Conservation (phyloP, 2,113 vertebrate species). For the Zosterops pallidus region DNA sequence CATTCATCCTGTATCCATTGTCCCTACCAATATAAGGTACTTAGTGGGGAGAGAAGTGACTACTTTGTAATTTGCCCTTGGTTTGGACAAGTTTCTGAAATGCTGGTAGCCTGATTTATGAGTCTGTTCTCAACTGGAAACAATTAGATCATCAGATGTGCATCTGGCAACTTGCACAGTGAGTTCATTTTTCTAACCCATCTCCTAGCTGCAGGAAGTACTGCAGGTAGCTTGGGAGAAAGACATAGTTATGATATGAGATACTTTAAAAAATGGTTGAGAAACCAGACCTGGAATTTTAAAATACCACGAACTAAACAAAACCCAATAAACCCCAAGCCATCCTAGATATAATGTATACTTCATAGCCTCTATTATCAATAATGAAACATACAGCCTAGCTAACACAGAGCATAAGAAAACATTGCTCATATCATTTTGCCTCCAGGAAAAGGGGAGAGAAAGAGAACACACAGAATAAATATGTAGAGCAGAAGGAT, state of each 20-base stretch:
- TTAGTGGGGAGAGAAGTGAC: neutral
- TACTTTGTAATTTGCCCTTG: neutral
- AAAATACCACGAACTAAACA: neutral
- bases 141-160: neutral
- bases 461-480: neutral
- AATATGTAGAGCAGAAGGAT: neutral
- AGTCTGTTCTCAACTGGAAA: neutral
- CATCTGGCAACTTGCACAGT: neutral
- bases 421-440: neutral
- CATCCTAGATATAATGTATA: neutral
- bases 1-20: too few species aligned
- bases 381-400: conserved; percentile 10
- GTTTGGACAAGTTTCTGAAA: neutral
- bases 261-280: neutral
- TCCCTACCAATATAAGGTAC: neutral
- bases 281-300: neutral
- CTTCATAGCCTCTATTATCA: neutral
- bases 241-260: neutral
- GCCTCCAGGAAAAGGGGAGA: neutral
- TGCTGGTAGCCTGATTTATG: neutral
- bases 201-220: neutral
- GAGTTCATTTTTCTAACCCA: neutral
- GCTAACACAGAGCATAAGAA: neutral
- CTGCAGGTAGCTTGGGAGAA: neutral
- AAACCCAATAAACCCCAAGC: neutral